Conservation (phyloP, 2,113 vertebrate genomes). For the Acinonyx jubatus region DNA sequence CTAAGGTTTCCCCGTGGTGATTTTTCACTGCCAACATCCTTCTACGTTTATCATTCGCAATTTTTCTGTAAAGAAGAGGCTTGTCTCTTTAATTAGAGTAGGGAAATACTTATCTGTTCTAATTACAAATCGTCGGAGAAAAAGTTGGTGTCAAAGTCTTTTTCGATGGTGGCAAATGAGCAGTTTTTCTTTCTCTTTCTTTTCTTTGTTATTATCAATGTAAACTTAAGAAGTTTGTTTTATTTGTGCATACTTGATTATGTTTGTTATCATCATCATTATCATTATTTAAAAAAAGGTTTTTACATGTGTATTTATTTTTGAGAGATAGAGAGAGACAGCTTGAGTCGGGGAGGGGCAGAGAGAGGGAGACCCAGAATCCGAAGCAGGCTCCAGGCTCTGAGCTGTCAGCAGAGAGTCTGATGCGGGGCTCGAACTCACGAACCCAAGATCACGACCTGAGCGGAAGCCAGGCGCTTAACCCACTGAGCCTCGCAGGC, state of each 20-base stretch:
- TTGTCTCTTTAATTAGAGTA: not conserved
- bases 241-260: not conserved
- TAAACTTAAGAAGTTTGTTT: not conserved
- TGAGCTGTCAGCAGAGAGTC: too few relatives aligned
- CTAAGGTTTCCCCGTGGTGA: not conserved
- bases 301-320: too few relatives aligned
- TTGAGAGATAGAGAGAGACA: too few relatives aligned
- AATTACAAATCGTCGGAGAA: not conserved
- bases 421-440: too few relatives aligned
- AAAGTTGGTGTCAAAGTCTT: constrained; percentile 8
- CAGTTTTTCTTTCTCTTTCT: not conserved
- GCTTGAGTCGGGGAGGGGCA: too few relatives aligned
- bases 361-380: too few relatives aligned
- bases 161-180: not conserved
- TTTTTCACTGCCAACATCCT: not conserved
- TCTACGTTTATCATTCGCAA: not conserved
- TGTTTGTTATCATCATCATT: not conserved
- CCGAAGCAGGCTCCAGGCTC: too few relatives aligned
- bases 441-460: too few relatives aligned
- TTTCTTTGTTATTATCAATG: not conserved
- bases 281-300: not conserved
- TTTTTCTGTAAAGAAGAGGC: not conserved
- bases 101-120: not conserved
- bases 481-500: too few relatives aligned
- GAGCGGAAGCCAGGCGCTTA: too few relatives aligned